Evolutionary conservation across 53 echinoderm and acorn worm species (phyloP), one percentile per base, ranked within the genome.

Genomic region (Holothuria leucospilota): DNA sequence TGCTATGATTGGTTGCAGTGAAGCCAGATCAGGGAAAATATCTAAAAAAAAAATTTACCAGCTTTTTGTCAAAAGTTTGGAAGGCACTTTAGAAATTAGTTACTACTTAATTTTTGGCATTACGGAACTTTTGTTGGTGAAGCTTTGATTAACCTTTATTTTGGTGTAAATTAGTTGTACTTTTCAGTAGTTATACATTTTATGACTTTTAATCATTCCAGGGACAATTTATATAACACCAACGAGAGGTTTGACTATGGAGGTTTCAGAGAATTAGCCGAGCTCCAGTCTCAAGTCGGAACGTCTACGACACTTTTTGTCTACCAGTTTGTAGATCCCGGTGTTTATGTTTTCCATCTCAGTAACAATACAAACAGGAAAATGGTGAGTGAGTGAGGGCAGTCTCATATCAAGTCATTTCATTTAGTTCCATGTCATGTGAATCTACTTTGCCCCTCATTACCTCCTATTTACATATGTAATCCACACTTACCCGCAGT

Each of bases 171-270:
- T 64, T 25, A 9, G 65, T 56, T 18, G 18, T 56, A 56, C 1
- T 56, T 56, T 5, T 56, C 4, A 2, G 56, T 56, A 25, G 0
- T 21, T 20, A 26, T 67, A 67, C 6, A 25, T n/a, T 34, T 29
- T 18, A 67, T 67, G 14, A 67, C 13, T 56, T 56, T 16, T 56
- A 16, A 56, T 62, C 30, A 34, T 69, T 59, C 0, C 77, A 98
- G 99, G 52, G 95, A 95, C 49, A 98, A 98, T 51, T 70, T 98
- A 51, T 98, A 97, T 68, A 95, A 98, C 85, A 98, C 99, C 71
- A 98, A 98, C 63, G 99, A 95, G 91, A 87, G 85, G 89, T 98
- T 98, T 92, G 99, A 98, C 85, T 98, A 98, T 51, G 99, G 99
- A 40, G 99, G 99, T 30, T 98, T 98, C 94, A 86, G 99, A 66